phyloP scores from a whole-genome alignment of 2,888 invertebrate species.

The Leptodirus hochenwartii region DNA sequence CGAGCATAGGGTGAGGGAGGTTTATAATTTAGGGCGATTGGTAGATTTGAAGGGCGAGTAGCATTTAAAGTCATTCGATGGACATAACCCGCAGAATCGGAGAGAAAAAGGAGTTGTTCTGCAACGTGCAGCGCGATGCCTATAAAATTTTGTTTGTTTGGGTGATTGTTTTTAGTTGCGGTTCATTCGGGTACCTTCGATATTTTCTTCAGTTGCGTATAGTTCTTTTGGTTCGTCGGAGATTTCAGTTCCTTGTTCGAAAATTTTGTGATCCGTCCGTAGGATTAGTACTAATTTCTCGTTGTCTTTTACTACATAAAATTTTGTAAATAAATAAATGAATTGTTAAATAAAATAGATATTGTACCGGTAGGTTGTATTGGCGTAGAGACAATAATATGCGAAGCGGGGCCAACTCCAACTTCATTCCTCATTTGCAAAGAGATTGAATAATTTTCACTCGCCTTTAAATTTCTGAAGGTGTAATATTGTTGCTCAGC shows the following conservation, averaged over 20 bases:
- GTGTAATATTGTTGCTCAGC: constrained; percentile 54
- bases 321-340: constrained; percentile 1
- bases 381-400: constrained; percentile 45
- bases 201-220: constrained; percentile 36
- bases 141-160: constrained; percentile 16
- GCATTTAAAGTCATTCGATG: constrained; percentile 29
- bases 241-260: constrained; percentile 47
- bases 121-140: constrained; percentile 66
- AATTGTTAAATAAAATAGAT: neutral
- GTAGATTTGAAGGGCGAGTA: constrained; percentile 21
- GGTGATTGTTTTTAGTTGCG: neutral
- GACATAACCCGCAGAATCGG: constrained; percentile 48
- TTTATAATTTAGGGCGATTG: too few relatives aligned
- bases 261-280: constrained; percentile 46
- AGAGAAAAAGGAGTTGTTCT: constrained; percentile 54
- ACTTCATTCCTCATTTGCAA: constrained; percentile 63
- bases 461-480: constrained; percentile 54
- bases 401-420: constrained; percentile 59
- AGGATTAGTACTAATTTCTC: constrained; percentile 52
- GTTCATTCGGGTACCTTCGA: constrained; percentile 28
- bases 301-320: constrained; percentile 39
- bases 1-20: too few relatives aligned
- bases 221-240: constrained; percentile 46
- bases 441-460: constrained; percentile 56
- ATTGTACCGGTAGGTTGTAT: constrained; percentile 42